These are phyloP conservation scores for Monoplex corrugatus DNA, from an alignment of 2,888 invertebrate genomes.

Conservation along the genomic window DNA sequence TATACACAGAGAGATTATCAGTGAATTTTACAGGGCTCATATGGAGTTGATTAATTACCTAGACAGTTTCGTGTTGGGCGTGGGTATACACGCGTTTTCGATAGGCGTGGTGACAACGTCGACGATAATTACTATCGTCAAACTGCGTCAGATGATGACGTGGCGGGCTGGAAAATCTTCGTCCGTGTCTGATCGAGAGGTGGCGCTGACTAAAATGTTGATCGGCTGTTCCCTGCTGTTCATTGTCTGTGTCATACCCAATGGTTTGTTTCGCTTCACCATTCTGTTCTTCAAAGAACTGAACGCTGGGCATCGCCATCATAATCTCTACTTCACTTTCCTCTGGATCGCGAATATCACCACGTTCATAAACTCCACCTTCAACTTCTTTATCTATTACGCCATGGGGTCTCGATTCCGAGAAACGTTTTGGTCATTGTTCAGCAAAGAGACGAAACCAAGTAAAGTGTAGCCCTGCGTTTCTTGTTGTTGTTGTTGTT, in stretches of 20 bases:
- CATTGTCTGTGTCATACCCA: background rate
- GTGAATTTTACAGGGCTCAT: background rate
- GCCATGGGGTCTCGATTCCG: background rate
- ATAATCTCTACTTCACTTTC: background rate
- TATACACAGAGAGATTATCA: background rate
- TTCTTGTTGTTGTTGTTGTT: no score
- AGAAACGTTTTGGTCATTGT: background rate
- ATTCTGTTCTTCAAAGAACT: background rate
- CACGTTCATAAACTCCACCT: slow-evolving; percentile 6
- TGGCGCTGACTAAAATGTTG: slow-evolving; percentile 37
- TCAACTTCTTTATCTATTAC: slow-evolving; percentile 36
- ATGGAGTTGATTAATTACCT: background rate
- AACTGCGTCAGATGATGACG: background rate
- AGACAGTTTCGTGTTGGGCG: slow-evolving; percentile 19
- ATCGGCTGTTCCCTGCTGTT: slow-evolving; percentile 5
- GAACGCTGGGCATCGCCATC: background rate
- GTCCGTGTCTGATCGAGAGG: background rate
- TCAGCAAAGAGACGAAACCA: background rate
- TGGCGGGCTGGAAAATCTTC: background rate
- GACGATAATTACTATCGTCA: background rate
- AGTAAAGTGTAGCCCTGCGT: no score
- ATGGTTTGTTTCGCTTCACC: background rate
- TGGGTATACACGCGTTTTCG: background rate
- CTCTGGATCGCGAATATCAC: slow-evolving; percentile 8
- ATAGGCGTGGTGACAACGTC: background rate